These are phyloP conservation scores for Hucho hucho DNA, from an alignment of 2,113 vertebrate genomes.

Conservation along the genomic window DNA sequence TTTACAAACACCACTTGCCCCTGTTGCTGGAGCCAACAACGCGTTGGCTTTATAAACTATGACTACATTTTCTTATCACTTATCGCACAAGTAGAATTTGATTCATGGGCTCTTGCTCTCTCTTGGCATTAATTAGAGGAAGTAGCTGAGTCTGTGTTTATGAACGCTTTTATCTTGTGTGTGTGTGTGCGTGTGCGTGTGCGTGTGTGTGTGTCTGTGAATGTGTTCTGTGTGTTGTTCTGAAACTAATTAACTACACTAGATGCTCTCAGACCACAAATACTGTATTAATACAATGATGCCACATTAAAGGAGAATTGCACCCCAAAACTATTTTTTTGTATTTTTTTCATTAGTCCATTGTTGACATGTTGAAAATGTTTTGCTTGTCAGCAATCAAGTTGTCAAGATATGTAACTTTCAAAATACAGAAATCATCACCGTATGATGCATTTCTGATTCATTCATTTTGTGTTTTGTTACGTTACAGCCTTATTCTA, in stretches of 20 bases:
- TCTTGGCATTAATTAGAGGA: background rate
- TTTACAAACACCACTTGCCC: background rate
- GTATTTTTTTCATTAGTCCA: too few relatives aligned
- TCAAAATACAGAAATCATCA: too few relatives aligned
- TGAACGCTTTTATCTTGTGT: constrained; percentile 42
- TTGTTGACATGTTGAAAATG: too few relatives aligned
- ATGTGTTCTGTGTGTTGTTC: constrained; percentile 1
- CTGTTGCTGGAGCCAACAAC: constrained; percentile 5
- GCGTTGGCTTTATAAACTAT: background rate
- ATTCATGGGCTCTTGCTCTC: background rate
- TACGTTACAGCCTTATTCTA: too few relatives aligned
- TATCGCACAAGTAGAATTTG: constrained; percentile 19
- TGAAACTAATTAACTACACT: constrained; percentile 41
- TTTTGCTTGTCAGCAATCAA: too few relatives aligned
- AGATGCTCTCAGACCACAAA: constrained; percentile 29
- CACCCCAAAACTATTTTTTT: too few relatives aligned
- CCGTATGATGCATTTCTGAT: too few relatives aligned
- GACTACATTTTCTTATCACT: constrained; percentile 16
- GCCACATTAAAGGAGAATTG: constrained; percentile 40
- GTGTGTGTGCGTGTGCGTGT: too few relatives aligned
- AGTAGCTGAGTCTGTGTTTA: constrained; percentile 22
- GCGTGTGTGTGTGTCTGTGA: too few relatives aligned
- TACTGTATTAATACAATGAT: constrained; percentile 56
- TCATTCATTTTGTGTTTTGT: too few relatives aligned
- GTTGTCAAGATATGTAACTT: too few relatives aligned